These are phyloP conservation scores for Hormaphis cornu DNA, from an alignment of 1,140 invertebrate genomes.

Conservation along the genomic window DNA sequence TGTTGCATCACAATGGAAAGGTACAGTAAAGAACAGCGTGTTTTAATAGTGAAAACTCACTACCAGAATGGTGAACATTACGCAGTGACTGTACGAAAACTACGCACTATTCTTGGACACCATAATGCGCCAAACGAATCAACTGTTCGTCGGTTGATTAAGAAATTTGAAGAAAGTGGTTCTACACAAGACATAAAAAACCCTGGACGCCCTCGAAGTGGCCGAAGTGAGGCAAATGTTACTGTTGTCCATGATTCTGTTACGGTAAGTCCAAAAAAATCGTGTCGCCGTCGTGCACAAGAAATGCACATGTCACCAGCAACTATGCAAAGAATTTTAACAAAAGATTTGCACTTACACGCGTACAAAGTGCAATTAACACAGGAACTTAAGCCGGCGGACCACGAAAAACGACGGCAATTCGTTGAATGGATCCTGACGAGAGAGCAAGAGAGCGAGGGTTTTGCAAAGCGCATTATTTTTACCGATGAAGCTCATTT, in stretches of 20 bases:
- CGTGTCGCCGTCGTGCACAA: no score
- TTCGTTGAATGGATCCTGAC: no score
- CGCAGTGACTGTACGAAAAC: not conserved
- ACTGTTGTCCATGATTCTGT: not conserved
- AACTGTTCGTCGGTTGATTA: not conserved
- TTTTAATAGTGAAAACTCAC: no score
- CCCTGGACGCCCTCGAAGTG: not conserved
- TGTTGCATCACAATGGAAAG: not conserved
- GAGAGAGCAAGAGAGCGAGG: not conserved
- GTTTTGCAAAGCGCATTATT: conserved; percentile 31
- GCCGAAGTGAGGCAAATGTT: not conserved
- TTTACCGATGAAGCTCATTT: conserved; percentile 38
- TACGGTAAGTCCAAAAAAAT: conserved; percentile 14
- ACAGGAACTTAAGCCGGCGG: conserved; percentile 40
- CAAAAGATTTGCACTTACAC: not conserved
- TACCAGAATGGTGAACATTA: no score
- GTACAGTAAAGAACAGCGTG: no score
- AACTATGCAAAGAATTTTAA: no score
- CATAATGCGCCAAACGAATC: not conserved
- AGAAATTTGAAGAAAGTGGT: not conserved
- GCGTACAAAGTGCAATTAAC: conserved; percentile 39
- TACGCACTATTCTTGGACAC: not conserved
- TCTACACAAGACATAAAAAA: not conserved
- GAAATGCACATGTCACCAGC: no score
- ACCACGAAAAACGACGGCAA: conserved; percentile 36